Percentiles rank a stretch among this genome's conserved stretches.
These are phyloP conservation scores for Tympanoctomys barrerae DNA, from an alignment of 2,797 vertebrate species.

Conservation along the genomic window DNA sequence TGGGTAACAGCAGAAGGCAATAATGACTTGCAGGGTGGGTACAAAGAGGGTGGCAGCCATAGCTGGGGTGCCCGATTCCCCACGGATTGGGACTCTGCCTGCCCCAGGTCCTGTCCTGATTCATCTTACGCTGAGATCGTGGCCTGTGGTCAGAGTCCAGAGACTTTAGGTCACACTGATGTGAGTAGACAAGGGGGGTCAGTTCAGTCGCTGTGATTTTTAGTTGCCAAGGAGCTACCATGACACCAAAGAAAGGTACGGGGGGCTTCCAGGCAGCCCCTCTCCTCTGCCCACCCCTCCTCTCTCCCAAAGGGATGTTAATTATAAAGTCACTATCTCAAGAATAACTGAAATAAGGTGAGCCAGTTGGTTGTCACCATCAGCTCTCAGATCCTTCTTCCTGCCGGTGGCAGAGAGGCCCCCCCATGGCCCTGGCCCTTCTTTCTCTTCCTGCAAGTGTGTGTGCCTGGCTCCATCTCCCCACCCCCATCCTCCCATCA, in stretches of 20 bases:
- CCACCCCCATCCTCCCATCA: background rate
- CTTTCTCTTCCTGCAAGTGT: background rate
- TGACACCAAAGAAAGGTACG: background rate
- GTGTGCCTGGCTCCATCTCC: background rate
- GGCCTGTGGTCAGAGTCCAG: background rate
- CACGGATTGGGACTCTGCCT: rapidly evolving
- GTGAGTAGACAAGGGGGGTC: background rate
- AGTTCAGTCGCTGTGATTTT: background rate
- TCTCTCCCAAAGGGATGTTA: constrained; percentile 54
- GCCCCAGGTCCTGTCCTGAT: background rate
- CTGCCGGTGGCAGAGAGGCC: background rate
- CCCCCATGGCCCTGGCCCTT: background rate
- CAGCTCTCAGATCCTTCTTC: constrained; percentile 48
- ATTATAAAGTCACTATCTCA: constrained; percentile 71
- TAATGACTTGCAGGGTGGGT: too few species aligned
- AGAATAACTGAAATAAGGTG: constrained; percentile 60
- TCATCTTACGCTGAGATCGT: background rate
- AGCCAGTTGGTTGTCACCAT: constrained; percentile 40
- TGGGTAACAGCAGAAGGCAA: background rate
- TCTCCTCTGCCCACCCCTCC: background rate
- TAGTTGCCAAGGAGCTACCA: background rate
- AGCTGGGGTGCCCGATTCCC: background rate
- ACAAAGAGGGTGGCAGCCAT: background rate
- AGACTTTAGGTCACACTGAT: background rate
- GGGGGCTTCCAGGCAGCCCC: background rate